Percentiles rank a stretch among this genome's conserved stretches.
Conservation (phyloP, 2,113 vertebrate genomes). For the Pachycephala philippinensis region DNA sequence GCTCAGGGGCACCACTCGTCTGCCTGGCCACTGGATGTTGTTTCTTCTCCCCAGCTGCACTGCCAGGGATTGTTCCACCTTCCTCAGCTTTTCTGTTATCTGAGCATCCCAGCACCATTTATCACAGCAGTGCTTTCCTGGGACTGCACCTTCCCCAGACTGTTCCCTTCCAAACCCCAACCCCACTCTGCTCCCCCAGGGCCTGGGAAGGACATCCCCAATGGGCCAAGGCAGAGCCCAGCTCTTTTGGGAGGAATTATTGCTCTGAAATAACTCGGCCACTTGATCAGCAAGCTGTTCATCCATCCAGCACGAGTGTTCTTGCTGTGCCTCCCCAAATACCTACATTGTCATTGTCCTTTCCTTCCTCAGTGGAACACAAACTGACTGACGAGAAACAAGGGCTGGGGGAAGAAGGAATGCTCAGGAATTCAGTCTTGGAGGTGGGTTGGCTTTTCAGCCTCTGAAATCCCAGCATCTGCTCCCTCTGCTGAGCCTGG, state of each 20-base stretch:
- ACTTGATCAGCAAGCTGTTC: background rate
- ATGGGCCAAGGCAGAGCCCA: background rate
- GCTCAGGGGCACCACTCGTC: rapidly evolving
- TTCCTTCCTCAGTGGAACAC: background rate
- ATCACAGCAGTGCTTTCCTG: background rate
- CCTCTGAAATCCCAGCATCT: background rate
- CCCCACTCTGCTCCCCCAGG: background rate
- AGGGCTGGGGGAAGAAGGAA: no score
- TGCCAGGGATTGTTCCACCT: background rate
- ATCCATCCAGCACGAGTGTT: rapidly evolving
- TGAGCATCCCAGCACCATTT: background rate
- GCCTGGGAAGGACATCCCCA: background rate
- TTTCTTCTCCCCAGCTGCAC: background rate
- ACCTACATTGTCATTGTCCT: background rate
- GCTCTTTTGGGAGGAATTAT: background rate
- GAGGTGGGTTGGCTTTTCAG: background rate
- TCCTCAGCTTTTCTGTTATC: rapidly evolving
- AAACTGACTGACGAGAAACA: background rate
- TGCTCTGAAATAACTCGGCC: background rate
- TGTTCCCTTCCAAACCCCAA: background rate
- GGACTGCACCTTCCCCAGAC: background rate
- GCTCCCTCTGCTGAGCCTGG: background rate
- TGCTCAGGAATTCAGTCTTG: background rate
- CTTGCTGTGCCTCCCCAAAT: background rate
- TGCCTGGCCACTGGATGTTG: rapidly evolving